A percentile compares a stretch with the other conserved stretches of the same genome.
phyloP scores from a whole-genome alignment of 2,113 vertebrate species.

The Phylloscopus trochiloides region DNA sequence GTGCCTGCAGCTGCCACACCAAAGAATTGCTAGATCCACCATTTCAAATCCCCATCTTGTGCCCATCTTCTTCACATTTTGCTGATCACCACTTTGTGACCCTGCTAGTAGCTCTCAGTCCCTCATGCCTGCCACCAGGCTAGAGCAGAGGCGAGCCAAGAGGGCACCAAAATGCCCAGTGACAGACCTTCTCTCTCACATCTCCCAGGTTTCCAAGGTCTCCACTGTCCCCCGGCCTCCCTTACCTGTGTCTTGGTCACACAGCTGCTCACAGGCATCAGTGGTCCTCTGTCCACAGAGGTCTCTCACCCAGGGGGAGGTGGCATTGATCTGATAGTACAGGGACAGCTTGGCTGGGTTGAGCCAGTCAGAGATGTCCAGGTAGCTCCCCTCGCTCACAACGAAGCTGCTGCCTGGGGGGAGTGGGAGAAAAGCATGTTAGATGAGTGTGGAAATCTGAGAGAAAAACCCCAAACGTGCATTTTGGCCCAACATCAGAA shows the following conservation, averaged over 20 bases:
- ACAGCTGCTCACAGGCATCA: slow-evolving; percentile 94
- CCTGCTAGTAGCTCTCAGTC: not conserved
- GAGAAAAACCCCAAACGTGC: fast-evolving
- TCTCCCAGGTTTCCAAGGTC: not conserved
- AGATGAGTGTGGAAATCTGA: not conserved
- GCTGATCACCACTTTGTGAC: not conserved
- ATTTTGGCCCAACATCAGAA: not conserved
- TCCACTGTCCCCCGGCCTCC: not conserved
- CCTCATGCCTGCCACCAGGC: not conserved
- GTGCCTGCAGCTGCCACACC: not conserved
- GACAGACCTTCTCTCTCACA: not conserved
- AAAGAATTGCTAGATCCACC: not conserved
- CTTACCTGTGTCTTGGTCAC: slow-evolving; percentile 93
- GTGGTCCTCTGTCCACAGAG: slow-evolving; percentile 94
- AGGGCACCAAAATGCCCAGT: fast-evolving
- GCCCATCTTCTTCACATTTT: not conserved
- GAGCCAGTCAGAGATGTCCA: slow-evolving; percentile 96
- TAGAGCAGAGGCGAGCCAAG: not conserved
- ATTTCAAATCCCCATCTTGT: not conserved
- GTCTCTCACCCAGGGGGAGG: slow-evolving; percentile 91
- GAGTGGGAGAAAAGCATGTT: not conserved
- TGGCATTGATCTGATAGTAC: slow-evolving; percentile 94
- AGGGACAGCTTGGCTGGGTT: slow-evolving; percentile 95
- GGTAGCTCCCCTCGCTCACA: slow-evolving; percentile 92
- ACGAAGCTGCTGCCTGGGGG: slow-evolving; percentile 94